phyloP scores from a whole-genome alignment of 2,888 invertebrate genomes.

The Alloplasta piceator region DNA sequence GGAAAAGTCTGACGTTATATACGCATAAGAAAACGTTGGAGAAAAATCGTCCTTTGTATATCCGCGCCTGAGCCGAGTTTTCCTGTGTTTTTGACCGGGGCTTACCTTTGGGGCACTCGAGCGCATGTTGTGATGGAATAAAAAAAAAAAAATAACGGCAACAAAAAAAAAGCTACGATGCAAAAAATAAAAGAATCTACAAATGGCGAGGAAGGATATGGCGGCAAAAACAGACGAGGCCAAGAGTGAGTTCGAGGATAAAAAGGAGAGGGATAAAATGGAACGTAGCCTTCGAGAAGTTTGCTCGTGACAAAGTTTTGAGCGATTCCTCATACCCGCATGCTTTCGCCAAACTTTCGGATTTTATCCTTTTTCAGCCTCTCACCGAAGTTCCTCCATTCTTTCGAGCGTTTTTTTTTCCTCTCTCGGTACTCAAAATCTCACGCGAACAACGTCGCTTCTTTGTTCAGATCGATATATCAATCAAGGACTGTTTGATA shows the following conservation, averaged over 20 bases:
- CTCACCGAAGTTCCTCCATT: background rate
- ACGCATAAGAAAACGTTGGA: constrained; percentile 37
- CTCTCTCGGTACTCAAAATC: background rate
- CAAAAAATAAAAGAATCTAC: constrained; percentile 13
- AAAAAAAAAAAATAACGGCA: constrained; percentile 18
- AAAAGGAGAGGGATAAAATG: constrained; percentile 35
- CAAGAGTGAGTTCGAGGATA: background rate
- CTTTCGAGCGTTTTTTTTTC: constrained; percentile 16
- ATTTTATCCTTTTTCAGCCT: constrained; percentile 19
- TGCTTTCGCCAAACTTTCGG: constrained; percentile 49
- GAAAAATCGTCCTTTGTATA: constrained; percentile 55
- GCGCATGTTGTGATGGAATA: constrained; percentile 3
- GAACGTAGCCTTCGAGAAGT: constrained; percentile 45
- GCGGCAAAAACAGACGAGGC: constrained; percentile 31
- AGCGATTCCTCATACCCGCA: constrained; percentile 51
- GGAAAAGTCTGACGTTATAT: constrained; percentile 32
- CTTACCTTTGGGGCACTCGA: constrained; percentile 31
- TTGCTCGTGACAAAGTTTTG: constrained; percentile 58
- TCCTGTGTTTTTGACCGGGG: constrained; percentile 45
- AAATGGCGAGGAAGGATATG: constrained; percentile 37
- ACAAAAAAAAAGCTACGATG: constrained; percentile 6
- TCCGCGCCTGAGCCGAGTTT: constrained; percentile 16
- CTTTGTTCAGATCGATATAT: too few species aligned
- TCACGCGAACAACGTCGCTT: too few species aligned
- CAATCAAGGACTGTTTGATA: too few species aligned